Conservation (phyloP, 2,797 vertebrate species). For the Phoebastria nigripes region DNA sequence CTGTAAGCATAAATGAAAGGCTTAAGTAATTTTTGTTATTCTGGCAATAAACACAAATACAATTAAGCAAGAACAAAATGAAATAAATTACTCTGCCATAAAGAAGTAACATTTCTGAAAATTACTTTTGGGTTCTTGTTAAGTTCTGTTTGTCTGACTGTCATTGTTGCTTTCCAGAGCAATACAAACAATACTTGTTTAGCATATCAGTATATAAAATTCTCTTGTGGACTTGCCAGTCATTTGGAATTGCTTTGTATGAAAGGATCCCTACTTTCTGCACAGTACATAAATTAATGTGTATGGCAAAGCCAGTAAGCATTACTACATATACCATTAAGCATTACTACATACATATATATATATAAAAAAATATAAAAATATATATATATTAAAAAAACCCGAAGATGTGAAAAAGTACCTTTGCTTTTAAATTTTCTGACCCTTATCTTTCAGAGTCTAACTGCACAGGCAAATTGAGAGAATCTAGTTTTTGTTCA, state of each 20-base stretch:
- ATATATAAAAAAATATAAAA: no score
- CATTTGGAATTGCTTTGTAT: not conserved
- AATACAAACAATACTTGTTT: not conserved
- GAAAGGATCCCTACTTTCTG: not conserved
- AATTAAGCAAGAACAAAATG: constrained; percentile 37
- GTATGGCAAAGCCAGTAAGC: not conserved
- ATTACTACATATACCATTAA: not conserved
- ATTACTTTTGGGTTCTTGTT: not conserved
- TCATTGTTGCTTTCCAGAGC: not conserved
- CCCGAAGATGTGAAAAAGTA: not conserved
- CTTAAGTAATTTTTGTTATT: not conserved
- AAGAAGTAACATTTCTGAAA: constrained; percentile 2
- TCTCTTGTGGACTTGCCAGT: not conserved
- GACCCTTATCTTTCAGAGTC: not conserved
- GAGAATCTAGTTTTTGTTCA: not conserved
- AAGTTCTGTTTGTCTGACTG: not conserved
- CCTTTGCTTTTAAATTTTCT: not conserved
- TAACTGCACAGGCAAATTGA: not conserved
- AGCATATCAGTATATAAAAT: not conserved
- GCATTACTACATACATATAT: no score
- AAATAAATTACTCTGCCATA: constrained; percentile 3
- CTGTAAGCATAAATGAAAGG: not conserved
- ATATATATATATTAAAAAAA: no score
- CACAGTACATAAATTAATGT: not conserved
- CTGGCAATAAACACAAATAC: not conserved